phyloP scores from a whole-genome alignment of 2,113 vertebrate genomes.

The Callospermophilus lateralis region DNA sequence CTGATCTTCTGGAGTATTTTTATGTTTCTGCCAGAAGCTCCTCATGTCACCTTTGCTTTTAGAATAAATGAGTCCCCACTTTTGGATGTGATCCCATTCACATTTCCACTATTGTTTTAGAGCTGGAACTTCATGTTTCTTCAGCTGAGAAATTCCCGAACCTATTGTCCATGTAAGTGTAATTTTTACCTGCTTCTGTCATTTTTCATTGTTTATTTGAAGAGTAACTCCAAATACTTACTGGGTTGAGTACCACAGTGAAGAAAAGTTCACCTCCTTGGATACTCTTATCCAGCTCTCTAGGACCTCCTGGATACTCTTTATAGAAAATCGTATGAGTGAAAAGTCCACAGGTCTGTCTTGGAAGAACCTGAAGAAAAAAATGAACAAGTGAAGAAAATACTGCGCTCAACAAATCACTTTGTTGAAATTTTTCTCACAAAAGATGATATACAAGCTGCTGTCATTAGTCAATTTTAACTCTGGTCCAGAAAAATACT shows the following conservation, averaged over 20 bases:
- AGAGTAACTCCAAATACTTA: constrained; percentile 87
- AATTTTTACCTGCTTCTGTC: neutral
- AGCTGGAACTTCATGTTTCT: neutral
- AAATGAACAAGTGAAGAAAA: constrained; percentile 10
- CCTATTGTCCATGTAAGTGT: neutral
- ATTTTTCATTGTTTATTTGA: neutral
- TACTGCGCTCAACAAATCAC: neutral
- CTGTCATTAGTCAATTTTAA: neutral
- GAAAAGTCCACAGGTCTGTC: constrained; percentile 98
- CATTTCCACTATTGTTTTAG: neutral
- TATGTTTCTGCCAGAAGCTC: neutral
- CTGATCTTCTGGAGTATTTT: neutral
- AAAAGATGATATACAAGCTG: neutral
- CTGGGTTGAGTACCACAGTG: constrained; percentile 97
- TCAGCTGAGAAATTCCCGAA: neutral
- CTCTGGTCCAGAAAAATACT: neutral
- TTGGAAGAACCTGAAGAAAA: constrained; percentile 94
- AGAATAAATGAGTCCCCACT: neutral
- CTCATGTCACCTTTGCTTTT: neutral
- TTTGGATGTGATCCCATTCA: neutral
- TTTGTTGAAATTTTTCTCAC: neutral
- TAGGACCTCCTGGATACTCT: constrained; percentile 97
- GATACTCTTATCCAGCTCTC: constrained; percentile 98
- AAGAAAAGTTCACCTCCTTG: constrained; percentile 97
- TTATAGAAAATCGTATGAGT: constrained; percentile 99